Evolutionary conservation across 2,888 invertebrate genomes (phyloP).

Genomic region (Ormyrus pomaceus): DNA sequence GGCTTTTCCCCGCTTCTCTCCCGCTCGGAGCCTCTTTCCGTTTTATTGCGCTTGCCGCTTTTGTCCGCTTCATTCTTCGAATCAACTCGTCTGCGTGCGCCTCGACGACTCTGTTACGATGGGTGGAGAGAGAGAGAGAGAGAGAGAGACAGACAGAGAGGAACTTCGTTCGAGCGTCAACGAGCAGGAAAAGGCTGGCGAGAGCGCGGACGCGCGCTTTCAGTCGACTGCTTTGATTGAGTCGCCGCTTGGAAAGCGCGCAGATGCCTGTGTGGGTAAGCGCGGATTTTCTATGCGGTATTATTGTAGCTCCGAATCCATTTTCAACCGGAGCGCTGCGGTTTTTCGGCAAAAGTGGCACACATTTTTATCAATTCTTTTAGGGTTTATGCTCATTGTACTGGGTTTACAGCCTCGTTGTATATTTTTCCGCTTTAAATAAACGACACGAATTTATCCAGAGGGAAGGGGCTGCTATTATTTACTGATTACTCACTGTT

Average conservation of each 20-base stretch:
- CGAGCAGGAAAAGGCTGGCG: slow-evolving; percentile 18
- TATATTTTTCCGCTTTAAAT: no score
- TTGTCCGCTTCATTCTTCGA: slow-evolving; percentile 42
- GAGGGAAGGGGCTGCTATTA: no score
- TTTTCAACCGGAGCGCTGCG: no score
- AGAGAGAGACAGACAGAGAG: not conserved
- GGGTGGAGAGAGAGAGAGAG: not conserved
- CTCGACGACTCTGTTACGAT: not conserved
- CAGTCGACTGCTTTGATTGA: slow-evolving; percentile 38
- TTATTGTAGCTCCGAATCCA: no score
- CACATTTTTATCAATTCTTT: no score
- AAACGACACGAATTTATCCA: no score
- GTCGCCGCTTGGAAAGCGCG: not conserved
- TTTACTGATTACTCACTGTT: no score
- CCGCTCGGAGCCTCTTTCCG: slow-evolving; percentile 11
- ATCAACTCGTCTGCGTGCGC: slow-evolving; percentile 24
- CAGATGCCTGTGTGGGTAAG: no score
- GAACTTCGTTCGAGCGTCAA: slow-evolving; percentile 1
- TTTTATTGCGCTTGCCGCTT: slow-evolving; percentile 39
- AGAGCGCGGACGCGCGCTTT: slow-evolving; percentile 1
- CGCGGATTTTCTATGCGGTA: no score
- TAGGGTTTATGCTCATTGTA: no score
- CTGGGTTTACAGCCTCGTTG: no score
- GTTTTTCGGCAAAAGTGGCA: no score
- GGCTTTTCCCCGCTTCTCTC: not conserved